A percentile compares a stretch with the other conserved stretches of the same genome.
These are phyloP conservation scores for Bactericera cockerelli DNA, from an alignment of 1,140 invertebrate species.

Conservation along the genomic window DNA sequence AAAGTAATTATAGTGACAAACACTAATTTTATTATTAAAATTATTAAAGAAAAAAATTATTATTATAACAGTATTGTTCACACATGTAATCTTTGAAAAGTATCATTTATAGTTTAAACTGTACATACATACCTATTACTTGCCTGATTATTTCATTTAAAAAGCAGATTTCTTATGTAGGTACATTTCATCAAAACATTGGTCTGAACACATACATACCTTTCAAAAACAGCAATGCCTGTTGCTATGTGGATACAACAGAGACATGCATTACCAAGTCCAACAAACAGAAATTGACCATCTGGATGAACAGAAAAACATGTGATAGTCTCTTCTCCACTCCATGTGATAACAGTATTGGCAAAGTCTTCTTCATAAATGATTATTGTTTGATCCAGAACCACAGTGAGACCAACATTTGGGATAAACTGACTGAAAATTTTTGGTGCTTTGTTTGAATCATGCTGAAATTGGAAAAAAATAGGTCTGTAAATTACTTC, in stretches of 20 bases:
- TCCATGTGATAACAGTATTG: background rate
- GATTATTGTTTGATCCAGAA: background rate
- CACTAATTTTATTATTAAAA: no score
- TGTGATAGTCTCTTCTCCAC: background rate
- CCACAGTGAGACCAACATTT: background rate
- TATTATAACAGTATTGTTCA: no score
- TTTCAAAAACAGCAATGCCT: background rate
- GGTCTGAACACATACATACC: no score
- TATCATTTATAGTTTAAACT: no score
- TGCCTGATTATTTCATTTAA: no score
- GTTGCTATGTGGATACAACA: constrained; percentile 3
- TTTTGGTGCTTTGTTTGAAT: background rate
- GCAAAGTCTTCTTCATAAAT: constrained; percentile 3
- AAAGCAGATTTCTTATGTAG: no score
- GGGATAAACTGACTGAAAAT: background rate
- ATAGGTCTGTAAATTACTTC: background rate
- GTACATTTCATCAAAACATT: no score
- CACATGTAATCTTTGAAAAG: no score
- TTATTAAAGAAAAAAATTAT: no score
- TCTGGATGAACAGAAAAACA: background rate
- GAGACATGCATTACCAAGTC: background rate
- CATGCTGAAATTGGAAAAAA: background rate
- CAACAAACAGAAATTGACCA: constrained; percentile 4
- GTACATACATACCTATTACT: no score
- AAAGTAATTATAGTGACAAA: no score